Evolutionary conservation across 2,888 invertebrate species (phyloP).

Genomic region (Heliconius ismenius): DNA sequence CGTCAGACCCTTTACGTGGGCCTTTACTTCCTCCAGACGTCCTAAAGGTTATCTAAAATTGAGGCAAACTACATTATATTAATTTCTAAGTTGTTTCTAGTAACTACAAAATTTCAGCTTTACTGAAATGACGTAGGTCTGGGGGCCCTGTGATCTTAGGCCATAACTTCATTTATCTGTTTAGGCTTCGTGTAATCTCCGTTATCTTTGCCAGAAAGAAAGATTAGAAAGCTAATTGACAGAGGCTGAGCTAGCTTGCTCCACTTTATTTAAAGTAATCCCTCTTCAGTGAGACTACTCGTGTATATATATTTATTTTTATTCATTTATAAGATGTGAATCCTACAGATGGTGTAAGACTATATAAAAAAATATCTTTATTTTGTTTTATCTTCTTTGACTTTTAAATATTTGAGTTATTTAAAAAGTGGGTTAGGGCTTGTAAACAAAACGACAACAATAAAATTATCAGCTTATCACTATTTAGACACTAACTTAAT

Average conservation of each 20-base stretch:
- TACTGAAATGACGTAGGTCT: too few relatives aligned
- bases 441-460: too few relatives aligned
- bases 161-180: conserved; percentile 13
- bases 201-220: conserved; percentile 21
- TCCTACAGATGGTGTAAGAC: neutral
- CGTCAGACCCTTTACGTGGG: too few relatives aligned
- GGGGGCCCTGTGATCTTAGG: too few relatives aligned
- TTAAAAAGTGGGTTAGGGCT: neutral
- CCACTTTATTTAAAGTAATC: conserved; percentile 29
- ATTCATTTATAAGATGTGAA: neutral
- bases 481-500: too few relatives aligned
- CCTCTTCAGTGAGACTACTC: neutral
- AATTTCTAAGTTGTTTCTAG: too few relatives aligned
- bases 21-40: too few relatives aligned
- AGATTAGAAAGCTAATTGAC: conserved; percentile 39
- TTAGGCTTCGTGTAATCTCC: neutral
- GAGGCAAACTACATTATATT: too few relatives aligned
- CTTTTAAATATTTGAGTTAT: neutral
- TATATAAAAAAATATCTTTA: neutral
- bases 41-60: too few relatives aligned
- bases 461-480: too few relatives aligned
- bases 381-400: neutral
- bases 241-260: conserved; percentile 25
- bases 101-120: too few relatives aligned
- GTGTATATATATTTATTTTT: neutral